A percentile compares a stretch with the other conserved stretches of the same genome.
These are phyloP conservation scores for Enteromius thamalakanensis DNA, from an alignment of 2,797 vertebrate species.

Conservation along the genomic window DNA sequence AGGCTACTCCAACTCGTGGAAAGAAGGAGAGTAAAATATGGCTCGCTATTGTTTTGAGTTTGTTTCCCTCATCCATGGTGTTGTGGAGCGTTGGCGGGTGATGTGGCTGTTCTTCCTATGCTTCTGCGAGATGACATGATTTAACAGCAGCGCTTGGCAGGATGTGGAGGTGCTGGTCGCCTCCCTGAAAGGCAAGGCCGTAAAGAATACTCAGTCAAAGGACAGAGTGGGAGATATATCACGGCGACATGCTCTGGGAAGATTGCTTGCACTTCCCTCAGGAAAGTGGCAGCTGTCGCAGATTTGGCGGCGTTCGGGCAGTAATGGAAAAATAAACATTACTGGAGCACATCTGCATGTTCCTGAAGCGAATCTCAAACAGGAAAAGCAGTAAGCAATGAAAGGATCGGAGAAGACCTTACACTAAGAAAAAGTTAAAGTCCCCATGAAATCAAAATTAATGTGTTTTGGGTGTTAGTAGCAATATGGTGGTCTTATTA, in stretches of 20 bases:
- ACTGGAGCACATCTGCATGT: slow-evolving; percentile 31
- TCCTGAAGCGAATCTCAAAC: slow-evolving; percentile 49
- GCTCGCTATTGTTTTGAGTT: not conserved
- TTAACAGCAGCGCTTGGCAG: slow-evolving; percentile 32
- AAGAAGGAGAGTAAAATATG: slow-evolving; percentile 30
- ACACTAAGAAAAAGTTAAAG: not conserved
- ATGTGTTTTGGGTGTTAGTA: no score
- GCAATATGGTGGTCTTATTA: no score
- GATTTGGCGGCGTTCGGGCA: slow-evolving; percentile 47
- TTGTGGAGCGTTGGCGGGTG: slow-evolving; percentile 6
- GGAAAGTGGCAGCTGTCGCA: slow-evolving; percentile 54
- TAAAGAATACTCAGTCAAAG: slow-evolving; percentile 52
- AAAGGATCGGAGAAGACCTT: not conserved
- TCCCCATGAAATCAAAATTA: no score
- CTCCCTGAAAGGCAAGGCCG: slow-evolving; percentile 36
- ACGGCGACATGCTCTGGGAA: slow-evolving; percentile 40
- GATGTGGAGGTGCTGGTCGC: slow-evolving; percentile 32
- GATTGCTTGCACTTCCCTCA: slow-evolving; percentile 54
- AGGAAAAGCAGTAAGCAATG: not conserved
- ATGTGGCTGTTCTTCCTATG: slow-evolving; percentile 19
- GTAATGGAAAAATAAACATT: slow-evolving; percentile 60
- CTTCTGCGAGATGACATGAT: slow-evolving; percentile 46
- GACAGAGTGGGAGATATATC: slow-evolving; percentile 48
- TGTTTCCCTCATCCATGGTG: not conserved
- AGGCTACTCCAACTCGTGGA: slow-evolving; percentile 13